Evolutionary conservation across 2,797 vertebrate genomes (phyloP).

Genomic region (Phyllotis vaccarum): DNA sequence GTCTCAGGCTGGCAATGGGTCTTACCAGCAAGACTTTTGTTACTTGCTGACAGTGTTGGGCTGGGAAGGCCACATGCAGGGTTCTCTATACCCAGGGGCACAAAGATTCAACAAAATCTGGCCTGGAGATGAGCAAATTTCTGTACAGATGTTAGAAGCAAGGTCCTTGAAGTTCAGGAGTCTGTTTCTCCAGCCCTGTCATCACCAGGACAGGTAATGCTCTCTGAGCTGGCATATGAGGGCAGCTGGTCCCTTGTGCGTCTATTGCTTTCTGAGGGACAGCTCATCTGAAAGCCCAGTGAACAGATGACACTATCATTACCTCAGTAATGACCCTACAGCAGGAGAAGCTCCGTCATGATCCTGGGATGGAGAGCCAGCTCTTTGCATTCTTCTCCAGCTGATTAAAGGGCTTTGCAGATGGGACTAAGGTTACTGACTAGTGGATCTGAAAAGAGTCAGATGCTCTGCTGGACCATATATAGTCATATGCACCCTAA

Average conservation of each 20-base stretch:
- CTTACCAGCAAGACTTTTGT: neutral
- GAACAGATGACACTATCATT: neutral
- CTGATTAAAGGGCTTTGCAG: neutral
- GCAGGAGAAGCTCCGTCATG: neutral
- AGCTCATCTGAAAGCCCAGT: neutral
- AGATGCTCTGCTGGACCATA: neutral
- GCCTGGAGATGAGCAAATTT: neutral
- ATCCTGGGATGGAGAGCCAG: neutral
- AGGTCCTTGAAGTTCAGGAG: fast-evolving
- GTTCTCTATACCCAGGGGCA: neutral
- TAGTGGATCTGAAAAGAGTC: neutral
- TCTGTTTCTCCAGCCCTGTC: neutral
- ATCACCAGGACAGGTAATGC: neutral
- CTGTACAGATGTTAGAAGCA: neutral
- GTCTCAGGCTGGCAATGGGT: neutral
- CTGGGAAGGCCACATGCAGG: neutral
- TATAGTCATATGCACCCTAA: too few species aligned
- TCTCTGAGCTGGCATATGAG: neutral
- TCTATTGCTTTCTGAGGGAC: neutral
- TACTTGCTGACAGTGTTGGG: neutral
- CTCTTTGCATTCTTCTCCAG: neutral
- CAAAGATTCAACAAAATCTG: neutral
- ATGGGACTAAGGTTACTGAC: neutral
- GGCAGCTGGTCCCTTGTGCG: too few species aligned
- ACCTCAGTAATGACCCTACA: too few species aligned